Percentiles rank a stretch among this genome's conserved stretches.
phyloP scores from a whole-genome alignment of 2,113 vertebrate genomes.

The Ailurus styani region DNA sequence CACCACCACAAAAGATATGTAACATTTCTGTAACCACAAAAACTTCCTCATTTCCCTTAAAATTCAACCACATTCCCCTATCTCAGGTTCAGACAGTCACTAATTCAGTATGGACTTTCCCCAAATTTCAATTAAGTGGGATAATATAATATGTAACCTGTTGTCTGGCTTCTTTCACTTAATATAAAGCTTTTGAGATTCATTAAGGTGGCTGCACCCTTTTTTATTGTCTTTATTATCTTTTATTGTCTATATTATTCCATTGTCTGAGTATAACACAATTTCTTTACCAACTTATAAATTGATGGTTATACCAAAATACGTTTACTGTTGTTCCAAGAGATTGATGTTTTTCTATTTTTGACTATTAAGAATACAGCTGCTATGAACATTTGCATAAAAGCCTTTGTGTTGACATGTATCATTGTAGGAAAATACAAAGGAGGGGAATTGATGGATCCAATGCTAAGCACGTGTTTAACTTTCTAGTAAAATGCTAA shows the following conservation, averaged over 20 bases:
- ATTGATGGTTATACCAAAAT: background rate
- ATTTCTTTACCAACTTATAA: background rate
- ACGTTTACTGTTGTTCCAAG: background rate
- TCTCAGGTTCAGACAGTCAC: background rate
- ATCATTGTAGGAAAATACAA: background rate
- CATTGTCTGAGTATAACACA: background rate
- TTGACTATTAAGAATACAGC: background rate
- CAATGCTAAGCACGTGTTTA: background rate
- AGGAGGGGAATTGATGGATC: background rate
- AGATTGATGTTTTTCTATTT: background rate
- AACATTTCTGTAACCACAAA: background rate
- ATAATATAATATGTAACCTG: background rate
- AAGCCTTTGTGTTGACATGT: background rate
- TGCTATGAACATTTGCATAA: background rate
- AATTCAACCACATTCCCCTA: background rate
- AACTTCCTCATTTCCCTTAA: background rate
- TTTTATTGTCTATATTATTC: background rate
- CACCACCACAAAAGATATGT: background rate
- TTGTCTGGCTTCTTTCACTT: background rate
- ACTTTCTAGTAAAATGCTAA: background rate
- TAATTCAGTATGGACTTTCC: background rate
- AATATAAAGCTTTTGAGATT: background rate
- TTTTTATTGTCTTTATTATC: background rate
- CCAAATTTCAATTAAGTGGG: background rate
- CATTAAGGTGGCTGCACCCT: background rate